These are phyloP conservation scores for Python bivittatus DNA, from an alignment of 2,113 vertebrate genomes.

Conservation along the genomic window DNA sequence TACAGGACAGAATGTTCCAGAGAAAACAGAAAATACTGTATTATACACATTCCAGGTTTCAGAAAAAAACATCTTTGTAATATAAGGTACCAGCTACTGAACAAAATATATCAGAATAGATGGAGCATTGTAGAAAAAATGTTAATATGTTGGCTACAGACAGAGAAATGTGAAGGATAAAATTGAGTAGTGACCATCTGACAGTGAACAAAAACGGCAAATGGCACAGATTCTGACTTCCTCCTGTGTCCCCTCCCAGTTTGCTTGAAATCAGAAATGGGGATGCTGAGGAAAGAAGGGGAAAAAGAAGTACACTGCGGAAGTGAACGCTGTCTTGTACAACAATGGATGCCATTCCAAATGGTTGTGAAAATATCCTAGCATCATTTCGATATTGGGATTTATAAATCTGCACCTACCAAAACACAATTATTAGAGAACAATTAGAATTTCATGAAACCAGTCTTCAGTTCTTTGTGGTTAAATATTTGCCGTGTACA, in stretches of 20 bases:
- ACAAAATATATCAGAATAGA: background rate
- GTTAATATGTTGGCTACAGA: background rate
- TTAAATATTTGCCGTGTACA: background rate
- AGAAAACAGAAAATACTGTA: background rate
- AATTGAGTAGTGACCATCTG: background rate
- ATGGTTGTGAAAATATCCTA: background rate
- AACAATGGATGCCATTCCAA: background rate
- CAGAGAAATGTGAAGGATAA: background rate
- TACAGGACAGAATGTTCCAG: conserved; percentile 21
- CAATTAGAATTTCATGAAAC: conserved; percentile 37
- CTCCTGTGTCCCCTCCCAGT: background rate
- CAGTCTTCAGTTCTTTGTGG: background rate
- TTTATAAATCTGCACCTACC: background rate
- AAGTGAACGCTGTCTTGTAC: background rate
- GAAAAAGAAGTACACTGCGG: background rate
- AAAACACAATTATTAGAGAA: conserved; percentile 25
- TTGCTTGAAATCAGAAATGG: background rate
- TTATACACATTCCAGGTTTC: background rate
- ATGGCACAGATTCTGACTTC: background rate
- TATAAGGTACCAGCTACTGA: background rate
- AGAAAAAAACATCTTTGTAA: background rate
- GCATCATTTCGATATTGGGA: background rate
- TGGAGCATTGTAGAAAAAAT: background rate
- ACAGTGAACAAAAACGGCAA: background rate
- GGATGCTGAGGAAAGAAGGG: background rate